Evolutionary conservation across 2,888 invertebrate genomes (phyloP), one percentile per base, ranked within the genome.

Genomic region (Gerosis bhagava): DNA sequence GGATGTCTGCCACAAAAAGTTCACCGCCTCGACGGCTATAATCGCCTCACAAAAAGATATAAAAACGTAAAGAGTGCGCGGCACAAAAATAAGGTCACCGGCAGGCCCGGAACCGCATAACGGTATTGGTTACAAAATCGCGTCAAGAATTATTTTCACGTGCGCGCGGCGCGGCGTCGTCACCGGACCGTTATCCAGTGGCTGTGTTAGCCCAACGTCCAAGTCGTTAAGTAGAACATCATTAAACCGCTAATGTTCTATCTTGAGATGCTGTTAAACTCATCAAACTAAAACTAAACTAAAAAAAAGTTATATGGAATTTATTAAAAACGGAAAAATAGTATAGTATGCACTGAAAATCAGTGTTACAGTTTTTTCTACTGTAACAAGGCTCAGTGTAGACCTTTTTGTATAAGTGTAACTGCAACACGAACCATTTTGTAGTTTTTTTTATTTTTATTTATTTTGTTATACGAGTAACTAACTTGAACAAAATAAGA

Each of bases 91-190:
- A 87, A 83, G 87, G 88, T 83, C 84, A 77, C 73, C 76, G 73
- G 67, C 79, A 74, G 66, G 83, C 80, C 87, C 87, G 86, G 86
- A 87, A 87, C 84, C 74, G 75, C 76, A 69, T 84, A 87, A 80
- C 88, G 84, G 88, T 83, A 70, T 82, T 75, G 69, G 77, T 87
- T 87, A 86, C 87, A 84, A 88, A 87, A 87, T 84, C 81, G 78
- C 87, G 79, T 80, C 84, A 83, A 87, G 87, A 86, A 87, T 86
- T 86, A 87, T 86, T 77, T 86, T 86, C 86, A 86, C 84, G 87
- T 84, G 83, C 84, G 73, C 76, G 66, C 72, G 69, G 67, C 69
- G 70, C 63, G 67, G 65, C 54, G 67, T 60, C 57, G 58, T n/a
- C n/a, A n/a, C 53, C 67, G 59, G 66, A 81, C 84, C 86, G 86